Percentiles rank a stretch among this genome's conserved stretches.
Evolutionary conservation across 2,113 vertebrate genomes (phyloP).

Genomic region (Oryzias woworae): DNA sequence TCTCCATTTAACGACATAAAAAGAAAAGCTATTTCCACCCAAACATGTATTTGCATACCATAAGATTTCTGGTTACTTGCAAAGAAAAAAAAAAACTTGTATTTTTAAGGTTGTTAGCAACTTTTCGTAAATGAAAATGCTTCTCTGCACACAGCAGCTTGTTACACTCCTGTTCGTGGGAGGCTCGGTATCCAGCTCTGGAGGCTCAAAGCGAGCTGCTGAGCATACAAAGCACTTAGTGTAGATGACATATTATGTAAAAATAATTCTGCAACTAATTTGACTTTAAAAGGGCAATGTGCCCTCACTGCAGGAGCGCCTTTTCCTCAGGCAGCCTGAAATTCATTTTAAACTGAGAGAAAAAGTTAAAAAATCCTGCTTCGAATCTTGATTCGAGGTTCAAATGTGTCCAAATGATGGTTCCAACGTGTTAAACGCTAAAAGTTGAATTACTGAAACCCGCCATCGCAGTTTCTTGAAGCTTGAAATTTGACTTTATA

Average conservation of each 20-base stretch:
- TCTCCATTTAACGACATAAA: background rate
- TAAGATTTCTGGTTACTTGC: slow-evolving; percentile 16
- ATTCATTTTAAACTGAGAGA: background rate
- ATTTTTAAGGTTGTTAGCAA: slow-evolving; percentile 32
- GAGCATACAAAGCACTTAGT: slow-evolving; percentile 51
- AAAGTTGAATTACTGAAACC: no score
- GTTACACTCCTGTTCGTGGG: slow-evolving; percentile 35
- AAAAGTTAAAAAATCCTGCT: background rate
- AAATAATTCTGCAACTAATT: slow-evolving; percentile 50
- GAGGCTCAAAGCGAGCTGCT: slow-evolving; percentile 48
- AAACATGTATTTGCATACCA: slow-evolving; percentile 20
- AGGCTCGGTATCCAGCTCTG: slow-evolving; percentile 39
- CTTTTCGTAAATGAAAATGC: slow-evolving; percentile 44
- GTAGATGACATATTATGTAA: slow-evolving; percentile 63
- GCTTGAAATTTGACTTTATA: no score
- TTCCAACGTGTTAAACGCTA: no score
- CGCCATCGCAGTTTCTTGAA: no score
- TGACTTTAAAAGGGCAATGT: slow-evolving; percentile 32
- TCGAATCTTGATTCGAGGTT: no score
- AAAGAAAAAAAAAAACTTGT: background rate
- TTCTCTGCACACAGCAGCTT: slow-evolving; percentile 19
- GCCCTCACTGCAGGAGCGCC: slow-evolving; percentile 3
- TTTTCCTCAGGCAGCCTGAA: slow-evolving; percentile 1
- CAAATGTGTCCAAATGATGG: no score
- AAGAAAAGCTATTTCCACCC: background rate